Base-by-base conservation (phyloP, 1,140 invertebrate genomes). In the Drosophila suzukii region DNA sequence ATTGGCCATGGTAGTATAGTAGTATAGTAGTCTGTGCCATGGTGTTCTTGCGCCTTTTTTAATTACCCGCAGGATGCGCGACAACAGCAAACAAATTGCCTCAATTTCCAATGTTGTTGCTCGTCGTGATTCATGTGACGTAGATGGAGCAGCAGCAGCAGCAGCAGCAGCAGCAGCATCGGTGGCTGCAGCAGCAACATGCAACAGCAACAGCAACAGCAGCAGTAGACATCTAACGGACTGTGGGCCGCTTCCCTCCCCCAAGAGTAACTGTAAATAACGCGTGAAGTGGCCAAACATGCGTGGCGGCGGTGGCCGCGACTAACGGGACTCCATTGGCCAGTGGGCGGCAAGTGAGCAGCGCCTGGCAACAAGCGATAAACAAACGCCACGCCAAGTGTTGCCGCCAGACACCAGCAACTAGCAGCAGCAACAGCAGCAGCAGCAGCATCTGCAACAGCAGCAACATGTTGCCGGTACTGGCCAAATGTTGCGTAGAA, bases 11-110 rank as follows among this genome's bases (percentile, higher is more conserved):
- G 49, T 20, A 44, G 57, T 65, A 15, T 27, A 7, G 65, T 36
- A 65, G 65, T 20, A 17, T 43, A 15, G 36, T 60, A 49, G 76
- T 36, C 41, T 79, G 50, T 49, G 73, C 50, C 56, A 56, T 83
- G 84, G 72, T 88, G 83, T 89, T 88, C 84, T 88, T 88, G 83
- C 80, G 84, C 84, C 85, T 90, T 90, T 89, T 89, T 89, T 89
- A 89, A 89, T 89, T 90, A 89, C 85, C 85, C 85, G 85, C 85
- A 90, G 85, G 85, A 90, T 90, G 85, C 85, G 85, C 85, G 85
- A 90, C 85, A 90, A 86, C 86, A 88, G 83, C 83, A 90, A 89
- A 90, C 86, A 90, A 90, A 90, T 90, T 90, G 86, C 86, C 86
- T 89, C 84, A 89, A 89, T 89, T 89, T 89, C 80, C 85, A 89